phyloP scores from a whole-genome alignment of 2,113 vertebrate species.

The Ivindomyrus marchei region DNA sequence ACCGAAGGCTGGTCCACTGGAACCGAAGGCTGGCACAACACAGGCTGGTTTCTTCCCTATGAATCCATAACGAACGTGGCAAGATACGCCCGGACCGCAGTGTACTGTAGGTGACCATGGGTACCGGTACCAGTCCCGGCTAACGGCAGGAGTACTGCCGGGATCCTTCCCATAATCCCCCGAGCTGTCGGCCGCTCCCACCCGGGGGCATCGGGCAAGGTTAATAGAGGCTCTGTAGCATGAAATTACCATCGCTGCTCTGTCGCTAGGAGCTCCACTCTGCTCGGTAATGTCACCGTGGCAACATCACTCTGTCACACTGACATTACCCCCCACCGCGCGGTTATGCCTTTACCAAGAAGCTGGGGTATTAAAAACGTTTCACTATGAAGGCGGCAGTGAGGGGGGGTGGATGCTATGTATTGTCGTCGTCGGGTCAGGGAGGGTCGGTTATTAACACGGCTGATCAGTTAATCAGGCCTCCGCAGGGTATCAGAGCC shows the following conservation, averaged over 20 bases:
- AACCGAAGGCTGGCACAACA: background rate
- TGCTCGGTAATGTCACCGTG: conserved; percentile 33
- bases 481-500: background rate
- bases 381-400: background rate
- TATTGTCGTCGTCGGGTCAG: background rate
- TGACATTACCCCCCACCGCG: conserved; percentile 19
- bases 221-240: conserved; percentile 44
- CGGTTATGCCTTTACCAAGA: background rate
- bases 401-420: background rate
- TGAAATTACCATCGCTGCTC: conserved; percentile 48
- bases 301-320: conserved; percentile 43
- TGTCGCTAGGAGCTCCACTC: conserved; percentile 2
- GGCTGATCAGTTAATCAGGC: background rate
- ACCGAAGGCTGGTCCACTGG: no score
- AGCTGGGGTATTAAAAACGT: background rate
- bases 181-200: background rate
- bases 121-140: background rate
- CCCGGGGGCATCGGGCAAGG: conserved; percentile 12
- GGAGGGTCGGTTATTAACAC: background rate
- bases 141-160: background rate
- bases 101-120: background rate
- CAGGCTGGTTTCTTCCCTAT: background rate
- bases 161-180: background rate
- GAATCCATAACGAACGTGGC: background rate
- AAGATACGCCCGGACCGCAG: no score